Conservation (phyloP, 2,797 vertebrate species). For the Sebastes minor region DNA sequence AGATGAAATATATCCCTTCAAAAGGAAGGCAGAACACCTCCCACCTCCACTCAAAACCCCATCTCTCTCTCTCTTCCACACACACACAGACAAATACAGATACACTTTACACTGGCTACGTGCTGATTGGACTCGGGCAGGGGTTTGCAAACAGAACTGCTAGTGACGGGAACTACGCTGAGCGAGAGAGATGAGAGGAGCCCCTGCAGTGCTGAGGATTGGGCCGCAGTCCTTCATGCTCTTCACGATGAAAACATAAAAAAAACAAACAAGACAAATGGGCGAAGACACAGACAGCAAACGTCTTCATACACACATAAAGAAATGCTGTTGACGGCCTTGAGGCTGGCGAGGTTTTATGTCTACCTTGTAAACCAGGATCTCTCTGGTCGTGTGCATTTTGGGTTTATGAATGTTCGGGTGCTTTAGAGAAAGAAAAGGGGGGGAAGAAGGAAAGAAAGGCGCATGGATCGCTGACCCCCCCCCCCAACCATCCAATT, state of each 20-base stretch:
- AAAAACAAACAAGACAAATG: conserved; percentile 27
- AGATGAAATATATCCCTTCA: conserved; percentile 51
- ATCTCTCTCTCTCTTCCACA: conserved; percentile 6
- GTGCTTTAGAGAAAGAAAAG: conserved; percentile 2
- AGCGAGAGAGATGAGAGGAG: conserved; percentile 61
- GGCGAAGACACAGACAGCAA: conserved; percentile 22
- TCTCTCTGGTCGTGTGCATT: conserved; percentile 16
- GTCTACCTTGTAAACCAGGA: conserved; percentile 25
- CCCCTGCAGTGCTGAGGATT: conserved; percentile 64
- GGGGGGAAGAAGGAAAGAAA: background rate
- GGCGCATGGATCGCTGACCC: conserved; percentile 50
- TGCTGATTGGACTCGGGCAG: conserved; percentile 65
- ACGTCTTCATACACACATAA: conserved; percentile 28
- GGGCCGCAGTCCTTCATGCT: conserved; percentile 59
- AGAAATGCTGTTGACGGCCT: conserved; percentile 36
- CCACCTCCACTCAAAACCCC: conserved; percentile 9
- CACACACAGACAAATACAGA: conserved; percentile 14
- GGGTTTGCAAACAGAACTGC: conserved; percentile 65
- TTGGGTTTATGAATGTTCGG: conserved; percentile 39
- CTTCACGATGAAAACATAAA: conserved; percentile 56
- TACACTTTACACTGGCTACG: conserved; percentile 34
- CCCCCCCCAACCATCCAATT: conserved; percentile 29
- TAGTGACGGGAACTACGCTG: conserved; percentile 53
- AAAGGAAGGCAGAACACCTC: conserved; percentile 40
- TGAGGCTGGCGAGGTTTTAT: conserved; percentile 27